A percentile compares a stretch with the other conserved stretches of the same genome.
phyloP scores from a whole-genome alignment of 1,140 invertebrate genomes.

The Leptopilina boulardi region DNA sequence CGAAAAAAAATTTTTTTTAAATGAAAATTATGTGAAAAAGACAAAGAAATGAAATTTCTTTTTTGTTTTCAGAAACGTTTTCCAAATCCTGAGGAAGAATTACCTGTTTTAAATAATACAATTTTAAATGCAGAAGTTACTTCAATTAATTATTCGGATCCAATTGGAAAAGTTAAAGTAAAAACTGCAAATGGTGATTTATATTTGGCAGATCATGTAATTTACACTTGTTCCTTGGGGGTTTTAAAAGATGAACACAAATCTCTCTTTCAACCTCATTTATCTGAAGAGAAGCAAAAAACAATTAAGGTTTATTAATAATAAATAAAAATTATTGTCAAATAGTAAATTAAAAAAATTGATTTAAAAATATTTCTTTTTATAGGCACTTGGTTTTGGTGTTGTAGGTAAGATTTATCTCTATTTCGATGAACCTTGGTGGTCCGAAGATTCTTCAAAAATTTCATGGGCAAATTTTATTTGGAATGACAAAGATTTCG shows the following conservation, averaged over 20 bases:
- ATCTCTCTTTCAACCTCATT: slow-evolving; percentile 67
- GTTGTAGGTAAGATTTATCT: slow-evolving; percentile 83
- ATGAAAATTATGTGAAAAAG: too few relatives aligned
- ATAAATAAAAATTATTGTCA: slow-evolving; percentile 25
- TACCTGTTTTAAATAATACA: slow-evolving; percentile 65
- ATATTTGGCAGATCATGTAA: slow-evolving; percentile 70
- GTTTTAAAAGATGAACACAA: slow-evolving; percentile 70
- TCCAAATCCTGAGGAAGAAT: slow-evolving; percentile 57
- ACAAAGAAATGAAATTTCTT: too few relatives aligned
- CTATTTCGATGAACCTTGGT: slow-evolving; percentile 80
- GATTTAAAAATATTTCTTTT: not conserved
- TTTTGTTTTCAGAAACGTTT: slow-evolving; percentile 30
- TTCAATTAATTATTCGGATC: slow-evolving; percentile 62
- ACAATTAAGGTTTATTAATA: slow-evolving; percentile 67
- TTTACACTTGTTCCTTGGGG: slow-evolving; percentile 73
- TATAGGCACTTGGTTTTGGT: slow-evolving; percentile 76
- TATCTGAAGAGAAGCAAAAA: slow-evolving; percentile 64
- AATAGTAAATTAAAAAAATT: too few relatives aligned
- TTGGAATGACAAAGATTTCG: slow-evolving; percentile 75
- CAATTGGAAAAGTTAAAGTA: slow-evolving; percentile 55
- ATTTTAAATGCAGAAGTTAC: slow-evolving; percentile 63
- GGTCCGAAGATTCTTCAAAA: slow-evolving; percentile 71
- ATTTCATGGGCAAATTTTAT: slow-evolving; percentile 73
- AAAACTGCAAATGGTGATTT: slow-evolving; percentile 62
- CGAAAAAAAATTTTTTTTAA: too few relatives aligned